Evolutionary conservation across 2,797 vertebrate species (phyloP), one percentile per base, ranked within the genome.

Genomic region (Cetoscarus ocellatus): DNA sequence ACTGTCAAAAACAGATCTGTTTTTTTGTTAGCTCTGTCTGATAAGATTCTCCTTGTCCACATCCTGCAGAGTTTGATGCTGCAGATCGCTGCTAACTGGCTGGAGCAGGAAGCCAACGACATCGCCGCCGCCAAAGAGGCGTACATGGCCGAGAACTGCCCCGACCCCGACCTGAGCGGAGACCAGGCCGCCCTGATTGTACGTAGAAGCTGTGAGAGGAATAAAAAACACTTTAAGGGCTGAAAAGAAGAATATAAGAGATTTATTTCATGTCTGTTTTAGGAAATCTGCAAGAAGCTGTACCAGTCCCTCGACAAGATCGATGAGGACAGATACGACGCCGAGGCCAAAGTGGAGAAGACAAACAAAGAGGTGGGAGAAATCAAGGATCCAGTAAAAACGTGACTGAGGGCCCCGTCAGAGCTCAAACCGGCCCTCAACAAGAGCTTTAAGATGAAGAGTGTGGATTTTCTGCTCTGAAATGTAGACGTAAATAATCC

Each of bases 11-110:
- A 1, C 3, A 3, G 6, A 5, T 3, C 1, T 5, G 1, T 3
- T 39, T 44, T 14, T 12, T 44, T 1, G 12, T 13, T 6, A 44
- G 14, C 12, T 13, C 6, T 13, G 43, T 13, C 14, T 44, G 4
- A 6, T 44, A 2, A 44, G 42, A 44, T 11, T 44, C 42, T 44
- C 11, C 14, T 6, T 13, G 12, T 44, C 13, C 10, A 48, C 8
- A 12, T 48, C 34, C 34, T 69, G 43, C 89, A 98, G 97, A 97
- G 92, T 74, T 1, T 93, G 84, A 71, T 94, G 49, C 91, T 94
- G 45, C 80, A 85, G 75, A 89, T 93, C 17, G 91, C 90, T 19
- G 82, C 86, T 1, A 17, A 1, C 57, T 83, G 90, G 83, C 18
- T 92, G 38, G 88, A 89, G 10, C 65, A 88, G 58, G 93, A 94